Conservation (phyloP, 2,888 invertebrate genomes). For the Drosophila helvetica region DNA sequence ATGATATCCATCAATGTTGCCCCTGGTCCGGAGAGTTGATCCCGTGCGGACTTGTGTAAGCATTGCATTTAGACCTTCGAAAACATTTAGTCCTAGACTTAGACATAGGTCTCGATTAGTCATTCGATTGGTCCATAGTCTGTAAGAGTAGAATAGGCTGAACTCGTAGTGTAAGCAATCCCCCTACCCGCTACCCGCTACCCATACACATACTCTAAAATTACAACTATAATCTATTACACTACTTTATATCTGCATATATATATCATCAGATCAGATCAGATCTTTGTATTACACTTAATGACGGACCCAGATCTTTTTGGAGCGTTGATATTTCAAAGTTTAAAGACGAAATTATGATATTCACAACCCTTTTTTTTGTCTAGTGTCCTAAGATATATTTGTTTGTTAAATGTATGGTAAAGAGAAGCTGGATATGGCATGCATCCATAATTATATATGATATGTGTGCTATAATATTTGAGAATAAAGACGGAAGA, state of each 20-base stretch:
- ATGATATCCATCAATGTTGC: slow-evolving; percentile 26
- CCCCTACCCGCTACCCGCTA: background rate
- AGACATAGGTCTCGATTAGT: slow-evolving; percentile 39
- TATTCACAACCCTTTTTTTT: slow-evolving; percentile 34
- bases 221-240: background rate
- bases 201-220: slow-evolving; percentile 3
- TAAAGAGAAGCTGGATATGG: slow-evolving; percentile 8
- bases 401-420: slow-evolving; percentile 36
- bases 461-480: slow-evolving; percentile 28
- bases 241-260: slow-evolving; percentile 4
- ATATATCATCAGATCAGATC: slow-evolving; percentile 4
- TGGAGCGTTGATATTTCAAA: slow-evolving; percentile 20
- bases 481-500: slow-evolving; percentile 56
- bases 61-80: slow-evolving; percentile 39
- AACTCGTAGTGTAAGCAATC: slow-evolving; percentile 15
- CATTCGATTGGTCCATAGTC: slow-evolving; percentile 64
- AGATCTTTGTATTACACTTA: slow-evolving; percentile 20
- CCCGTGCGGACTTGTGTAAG: slow-evolving; percentile 9
- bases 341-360: slow-evolving; percentile 11
- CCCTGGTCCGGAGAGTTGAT: slow-evolving; percentile 1
- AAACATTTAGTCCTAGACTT: slow-evolving; percentile 45
- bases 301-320: slow-evolving; percentile 8
- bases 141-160: slow-evolving; percentile 44
- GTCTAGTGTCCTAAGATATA: slow-evolving; percentile 45
- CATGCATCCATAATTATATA: slow-evolving; percentile 8